Evolutionary conservation across 2,888 invertebrate genomes (phyloP), one percentile per base, ranked within the genome.

Genomic region (Iselma pallidipennis): DNA sequence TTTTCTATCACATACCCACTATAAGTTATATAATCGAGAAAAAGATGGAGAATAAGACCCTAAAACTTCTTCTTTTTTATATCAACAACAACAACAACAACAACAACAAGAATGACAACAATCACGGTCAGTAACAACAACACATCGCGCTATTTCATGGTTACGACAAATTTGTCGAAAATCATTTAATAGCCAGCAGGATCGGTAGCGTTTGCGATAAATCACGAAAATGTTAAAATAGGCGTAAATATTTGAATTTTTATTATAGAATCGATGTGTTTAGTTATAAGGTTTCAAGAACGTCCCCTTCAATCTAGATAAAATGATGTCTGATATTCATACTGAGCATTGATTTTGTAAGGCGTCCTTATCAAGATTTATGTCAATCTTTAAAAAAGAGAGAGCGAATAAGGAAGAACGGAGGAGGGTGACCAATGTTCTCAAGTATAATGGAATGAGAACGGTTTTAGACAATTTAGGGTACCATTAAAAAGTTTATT

Each of bases 321-420:
- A 72, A 65, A 66, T 56, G 37, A 63, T 59, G 66, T 62, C 69
- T 72, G 72, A 69, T 73, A 75, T 75, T 75, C 74, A 74, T 74
- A 71, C 73, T 64, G 65, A 25, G 70, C 70, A 74, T 74, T 74
- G 74, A 74, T 75, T 75, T 71, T 68, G 66, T 63, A 63, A 59
- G 64, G 69, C 67, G 66, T 65, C 66, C 64, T 65, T 71, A 74
- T 74, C 74, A 66, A 71, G 74, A 74, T 74, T 72, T 72, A 68
- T 64, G 73, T 70, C 72, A 72, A 70, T 71, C 70, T 67, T 63
- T 49, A 45, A 58, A 52, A 61, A 61, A 59, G 65, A 66, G 69
- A 63, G 59, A 16, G 37, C n/a, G 31, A 66, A 61, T 23, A 61
- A 55, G 56, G 57, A 59, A 63, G 28, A 53, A 52, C 29, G 29